Evolutionary conservation across 2,888 invertebrate species (phyloP), one percentile per base, ranked within the genome.

Genomic region (Psylliodes chrysocephalus): DNA sequence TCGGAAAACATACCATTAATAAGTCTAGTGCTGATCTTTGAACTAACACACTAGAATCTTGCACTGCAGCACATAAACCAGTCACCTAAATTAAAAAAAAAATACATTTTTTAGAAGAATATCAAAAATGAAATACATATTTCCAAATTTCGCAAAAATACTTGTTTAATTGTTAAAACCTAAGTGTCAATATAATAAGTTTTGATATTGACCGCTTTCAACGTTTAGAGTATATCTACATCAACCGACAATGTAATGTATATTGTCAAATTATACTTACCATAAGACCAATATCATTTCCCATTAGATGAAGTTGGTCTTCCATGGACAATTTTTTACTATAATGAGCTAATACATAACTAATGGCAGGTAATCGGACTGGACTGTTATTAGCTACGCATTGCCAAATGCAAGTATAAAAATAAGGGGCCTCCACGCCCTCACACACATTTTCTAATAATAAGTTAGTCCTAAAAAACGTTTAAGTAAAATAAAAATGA

Each of bases 351-450:
- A 93, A 82, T 51, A 94, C 88, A 79, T 90, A 96, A 46, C 89
- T 89, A 72, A 94, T 89, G 10, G 94, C 95, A 2, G 94, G 92
- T 69, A 94, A 84, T 54, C 95, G 87, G 28, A 94, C 90, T 2
- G 89, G 88, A 19, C 93, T 90, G 81, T 93, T 93, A 46, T 91
- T 90, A 33, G 91, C 87, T 53, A 95, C 87, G 77, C 93, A 92
- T 77, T 93, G 91, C 96, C 96, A 96, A 42, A 96, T 84, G 78
- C 93, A 92, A 0, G 92, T 91, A 82, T 93, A 95, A 83, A 95
- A 96, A 79, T 90, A 91, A 60, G 87, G 86, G 0, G 89, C 86
- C 54, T 91, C 92, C 8, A 94, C 93, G 33, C 91, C 90, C 53
- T 88, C 87, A 76, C 91, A 91, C 6, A 94, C 89, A 75, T 89